These are phyloP conservation scores for Polymixis lichenea DNA, from an alignment of 2,888 invertebrate species.

Conservation along the genomic window DNA sequence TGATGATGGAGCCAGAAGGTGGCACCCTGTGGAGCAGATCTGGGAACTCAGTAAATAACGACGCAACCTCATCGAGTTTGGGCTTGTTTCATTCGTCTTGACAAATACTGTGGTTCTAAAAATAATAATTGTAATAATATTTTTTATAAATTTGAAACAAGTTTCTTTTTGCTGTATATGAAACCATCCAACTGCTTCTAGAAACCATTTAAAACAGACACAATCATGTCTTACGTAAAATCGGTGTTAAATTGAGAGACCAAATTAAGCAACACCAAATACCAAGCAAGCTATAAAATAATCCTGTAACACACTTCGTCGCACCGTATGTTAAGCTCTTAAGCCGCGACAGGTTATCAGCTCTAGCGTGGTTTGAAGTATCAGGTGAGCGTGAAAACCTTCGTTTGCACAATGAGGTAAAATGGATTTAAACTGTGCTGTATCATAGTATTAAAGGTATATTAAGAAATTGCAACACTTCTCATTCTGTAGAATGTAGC, in stretches of 20 bases:
- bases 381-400: not conserved
- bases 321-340: constrained; percentile 38
- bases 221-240: not conserved
- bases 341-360: constrained; percentile 45
- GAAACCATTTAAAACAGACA: not conserved
- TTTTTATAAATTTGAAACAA: no score
- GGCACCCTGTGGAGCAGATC: no score
- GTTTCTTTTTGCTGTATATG: no score
- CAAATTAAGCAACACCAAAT: constrained; percentile 21
- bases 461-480: not conserved
- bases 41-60: no score
- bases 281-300: constrained; percentile 29
- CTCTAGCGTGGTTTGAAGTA: constrained; percentile 9
- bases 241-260: constrained; percentile 29
- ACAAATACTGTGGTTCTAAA: no score
- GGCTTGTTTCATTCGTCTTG: no score
- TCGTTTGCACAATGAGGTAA: not conserved
- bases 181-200: not conserved
- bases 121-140: no score
- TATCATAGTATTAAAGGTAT: not conserved
- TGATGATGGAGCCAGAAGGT: no score
- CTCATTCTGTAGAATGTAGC: no score
- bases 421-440: not conserved
- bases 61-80: no score
- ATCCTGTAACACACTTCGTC: constrained; percentile 37